Base-by-base conservation (phyloP, 2,888 invertebrate species). In the Epirrhoe tristata region DNA sequence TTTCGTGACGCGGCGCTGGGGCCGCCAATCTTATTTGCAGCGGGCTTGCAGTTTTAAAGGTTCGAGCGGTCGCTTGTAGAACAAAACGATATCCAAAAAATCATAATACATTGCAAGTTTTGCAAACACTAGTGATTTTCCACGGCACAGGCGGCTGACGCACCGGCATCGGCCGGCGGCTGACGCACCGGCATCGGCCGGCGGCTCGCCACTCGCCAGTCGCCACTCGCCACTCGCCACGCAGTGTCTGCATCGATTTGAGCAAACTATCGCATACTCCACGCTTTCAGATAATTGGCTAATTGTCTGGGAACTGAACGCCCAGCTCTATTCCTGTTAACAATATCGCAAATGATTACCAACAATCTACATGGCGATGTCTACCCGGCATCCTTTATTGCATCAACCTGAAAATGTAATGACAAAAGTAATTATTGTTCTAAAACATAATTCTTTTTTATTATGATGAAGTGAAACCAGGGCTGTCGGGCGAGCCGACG, bases 281-380 rank as follows among this genome's bases (percentile, higher is more conserved):
- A 71, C 69, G 70, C 74, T 72, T 70, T 59, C 53, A 53, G 58
- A 56, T 74, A 72, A 74, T 74, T 70, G 70, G 66, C 69, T 72
- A 74, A 74, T 74, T 72, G 74, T 46, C 66, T 72, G 74, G 69
- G 72, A 74, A 74, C 66, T 56, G 32, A 60, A 50, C 48, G 61
- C 46, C 39, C 62, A 50, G 63, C 65, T 69, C 58, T 52, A 52
- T 52, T 52, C 58, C 58, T 61, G 54, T 43, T 56, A 51, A 55
- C 52, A 39, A 46, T 58, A 68, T 61, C 64, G 68, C 68, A 55
- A 64, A 65, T 53, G 36, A 51, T 43, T 16, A n/a, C n/a, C n/a
- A n/a, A n/a, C n/a, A n/a, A n/a, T n/a, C n/a, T n/a, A 16, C 56
- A 55, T 10, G 8, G 48, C 12, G n/a, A 51, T n/a, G 24, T 51